These are phyloP conservation scores for Dicerorhinus sumatrensis DNA, from an alignment of 2,113 vertebrate species.

Conservation along the genomic window DNA sequence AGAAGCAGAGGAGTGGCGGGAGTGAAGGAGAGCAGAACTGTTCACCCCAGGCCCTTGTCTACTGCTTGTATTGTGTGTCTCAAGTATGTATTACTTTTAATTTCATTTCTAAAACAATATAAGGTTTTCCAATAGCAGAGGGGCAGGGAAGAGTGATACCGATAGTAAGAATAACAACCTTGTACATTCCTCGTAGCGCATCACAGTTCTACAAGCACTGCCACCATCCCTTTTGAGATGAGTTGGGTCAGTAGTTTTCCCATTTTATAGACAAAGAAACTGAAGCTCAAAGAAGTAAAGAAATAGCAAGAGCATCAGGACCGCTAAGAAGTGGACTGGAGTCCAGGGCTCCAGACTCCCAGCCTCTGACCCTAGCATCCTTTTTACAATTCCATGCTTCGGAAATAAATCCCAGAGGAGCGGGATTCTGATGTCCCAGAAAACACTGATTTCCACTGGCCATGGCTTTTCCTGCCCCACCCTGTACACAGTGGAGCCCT, in stretches of 20 bases:
- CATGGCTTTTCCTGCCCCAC: neutral
- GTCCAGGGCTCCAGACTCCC: neutral
- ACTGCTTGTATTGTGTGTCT: neutral
- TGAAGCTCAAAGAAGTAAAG: neutral
- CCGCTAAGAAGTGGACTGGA: neutral
- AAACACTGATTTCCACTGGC: neutral
- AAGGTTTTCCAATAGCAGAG: neutral
- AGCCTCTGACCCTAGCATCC: neutral
- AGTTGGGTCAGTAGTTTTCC: neutral
- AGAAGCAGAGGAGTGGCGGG: neutral
- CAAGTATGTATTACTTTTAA: neutral
- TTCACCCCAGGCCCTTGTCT: neutral
- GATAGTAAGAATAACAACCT: neutral
- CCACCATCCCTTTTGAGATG: neutral
- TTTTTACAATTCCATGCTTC: neutral
- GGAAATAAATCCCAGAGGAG: neutral
- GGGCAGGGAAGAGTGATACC: neutral
- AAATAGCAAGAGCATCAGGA: neutral
- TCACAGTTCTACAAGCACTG: neutral
- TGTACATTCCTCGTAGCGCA: neutral
- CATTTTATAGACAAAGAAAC: constrained; percentile 12
- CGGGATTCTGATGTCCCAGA: neutral
- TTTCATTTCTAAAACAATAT: neutral
- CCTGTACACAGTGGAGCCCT: neutral
- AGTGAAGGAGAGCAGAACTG: neutral